Evolutionary conservation across 2,113 vertebrate genomes (phyloP).

Genomic region (Diadophis punctatus): DNA sequence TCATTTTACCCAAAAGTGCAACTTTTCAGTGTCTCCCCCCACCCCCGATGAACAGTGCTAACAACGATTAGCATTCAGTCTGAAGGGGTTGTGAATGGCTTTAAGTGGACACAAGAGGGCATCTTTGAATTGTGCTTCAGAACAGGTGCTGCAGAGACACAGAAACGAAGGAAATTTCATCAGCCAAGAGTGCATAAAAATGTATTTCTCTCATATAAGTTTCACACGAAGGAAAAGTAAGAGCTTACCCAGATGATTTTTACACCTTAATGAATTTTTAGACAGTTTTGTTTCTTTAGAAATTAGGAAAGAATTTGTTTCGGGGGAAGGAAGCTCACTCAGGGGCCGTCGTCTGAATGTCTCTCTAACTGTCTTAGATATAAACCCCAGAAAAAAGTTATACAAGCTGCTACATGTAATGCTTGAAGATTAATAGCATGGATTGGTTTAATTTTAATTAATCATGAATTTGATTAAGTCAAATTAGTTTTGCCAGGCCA

Average conservation of each 20-base stretch:
- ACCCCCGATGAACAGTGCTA: neutral
- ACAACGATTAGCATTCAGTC: neutral
- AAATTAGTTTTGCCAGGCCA: neutral
- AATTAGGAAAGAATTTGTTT: neutral
- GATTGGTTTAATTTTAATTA: neutral
- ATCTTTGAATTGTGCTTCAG: neutral
- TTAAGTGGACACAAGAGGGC: conserved; percentile 45
- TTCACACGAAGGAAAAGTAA: neutral
- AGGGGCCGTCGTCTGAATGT: neutral
- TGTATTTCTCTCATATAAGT: neutral
- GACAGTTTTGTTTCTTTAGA: neutral
- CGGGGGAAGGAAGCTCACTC: neutral
- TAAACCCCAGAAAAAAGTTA: neutral
- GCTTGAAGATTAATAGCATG: neutral
- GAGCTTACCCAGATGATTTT: neutral
- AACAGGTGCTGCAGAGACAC: neutral
- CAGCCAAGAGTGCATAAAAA: neutral
- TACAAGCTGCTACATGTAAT: neutral
- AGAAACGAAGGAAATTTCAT: neutral
- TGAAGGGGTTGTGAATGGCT: neutral
- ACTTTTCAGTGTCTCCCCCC: neutral
- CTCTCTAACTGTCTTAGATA: neutral
- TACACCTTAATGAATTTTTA: neutral
- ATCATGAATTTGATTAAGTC: neutral
- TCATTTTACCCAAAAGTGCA: neutral